These are phyloP conservation scores for Theonella swinhoei DNA, from an alignment of 37 sponge, comb jelly and placozoan species.

Conservation along the genomic window DNA sequence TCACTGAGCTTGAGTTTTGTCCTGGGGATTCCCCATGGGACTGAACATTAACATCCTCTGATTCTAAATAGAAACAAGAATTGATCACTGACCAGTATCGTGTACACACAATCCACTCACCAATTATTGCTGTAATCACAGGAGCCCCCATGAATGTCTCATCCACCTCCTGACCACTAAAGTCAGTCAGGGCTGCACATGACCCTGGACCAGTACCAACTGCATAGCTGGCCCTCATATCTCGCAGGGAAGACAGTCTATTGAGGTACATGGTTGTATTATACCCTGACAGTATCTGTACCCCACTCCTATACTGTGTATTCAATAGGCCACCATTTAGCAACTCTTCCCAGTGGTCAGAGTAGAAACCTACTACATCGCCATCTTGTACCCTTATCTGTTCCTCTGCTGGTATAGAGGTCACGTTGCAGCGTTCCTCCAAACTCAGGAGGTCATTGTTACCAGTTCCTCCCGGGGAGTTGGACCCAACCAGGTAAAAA, in stretches of 20 bases:
- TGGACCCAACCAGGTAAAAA: not conserved
- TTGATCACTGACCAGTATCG: too few species aligned
- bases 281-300: too few species aligned
- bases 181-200: not conserved
- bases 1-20: too few species aligned
- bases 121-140: not conserved
- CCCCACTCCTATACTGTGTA: too few species aligned
- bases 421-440: not conserved
- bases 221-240: not conserved
- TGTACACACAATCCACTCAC: not conserved
- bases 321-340: too few species aligned
- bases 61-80: too few species aligned
- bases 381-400: not conserved
- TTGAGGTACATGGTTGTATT: too few species aligned
- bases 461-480: not conserved
- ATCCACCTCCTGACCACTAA: not conserved
- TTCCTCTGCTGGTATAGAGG: not conserved
- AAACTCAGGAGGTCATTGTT: not conserved
- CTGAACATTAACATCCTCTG: too few species aligned
- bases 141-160: not conserved
- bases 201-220: not conserved
- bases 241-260: too few species aligned
- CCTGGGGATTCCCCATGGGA: too few species aligned
- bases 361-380: not conserved
- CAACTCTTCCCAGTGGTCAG: not conserved